A percentile compares a stretch with the other conserved stretches of the same genome.
Conservation (phyloP, 2,113 vertebrate genomes). For the Mesocricetus auratus region DNA sequence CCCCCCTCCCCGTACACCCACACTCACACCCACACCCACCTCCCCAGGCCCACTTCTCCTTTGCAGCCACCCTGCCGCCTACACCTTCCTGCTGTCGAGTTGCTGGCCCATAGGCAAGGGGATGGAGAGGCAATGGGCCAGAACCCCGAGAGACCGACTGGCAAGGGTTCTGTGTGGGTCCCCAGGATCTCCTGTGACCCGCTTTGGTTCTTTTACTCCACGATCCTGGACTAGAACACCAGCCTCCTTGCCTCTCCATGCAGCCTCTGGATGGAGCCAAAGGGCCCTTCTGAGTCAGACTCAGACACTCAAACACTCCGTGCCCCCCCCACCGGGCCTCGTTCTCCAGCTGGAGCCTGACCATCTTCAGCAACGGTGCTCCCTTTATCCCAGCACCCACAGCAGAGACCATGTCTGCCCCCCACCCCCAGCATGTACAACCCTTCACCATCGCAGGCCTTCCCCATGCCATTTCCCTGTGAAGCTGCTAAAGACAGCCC, state of each 20-base stretch:
- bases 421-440: neutral
- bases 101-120: slow-evolving; percentile 60
- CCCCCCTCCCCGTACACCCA: slow-evolving; percentile 6
- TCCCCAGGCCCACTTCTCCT: slow-evolving; percentile 73
- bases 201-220: neutral
- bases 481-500: neutral
- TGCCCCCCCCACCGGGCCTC: fast-evolving
- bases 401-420: neutral
- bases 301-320: too few relatives aligned
- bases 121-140: slow-evolving; percentile 13
- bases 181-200: neutral
- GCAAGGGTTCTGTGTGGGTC: neutral
- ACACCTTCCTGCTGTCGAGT: slow-evolving; percentile 77
- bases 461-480: neutral
- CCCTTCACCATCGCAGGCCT: neutral
- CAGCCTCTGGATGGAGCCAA: neutral
- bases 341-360: fast-evolving
- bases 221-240: fast-evolving
- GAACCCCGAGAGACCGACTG: neutral
- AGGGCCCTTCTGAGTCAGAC: neutral
- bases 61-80: slow-evolving; percentile 66
- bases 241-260: neutral
- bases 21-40: slow-evolving; percentile 55
- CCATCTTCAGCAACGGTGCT: fast-evolving
- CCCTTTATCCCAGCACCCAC: neutral